Conservation (phyloP, 1,140 invertebrate genomes). For the Anastrepha ludens region DNA sequence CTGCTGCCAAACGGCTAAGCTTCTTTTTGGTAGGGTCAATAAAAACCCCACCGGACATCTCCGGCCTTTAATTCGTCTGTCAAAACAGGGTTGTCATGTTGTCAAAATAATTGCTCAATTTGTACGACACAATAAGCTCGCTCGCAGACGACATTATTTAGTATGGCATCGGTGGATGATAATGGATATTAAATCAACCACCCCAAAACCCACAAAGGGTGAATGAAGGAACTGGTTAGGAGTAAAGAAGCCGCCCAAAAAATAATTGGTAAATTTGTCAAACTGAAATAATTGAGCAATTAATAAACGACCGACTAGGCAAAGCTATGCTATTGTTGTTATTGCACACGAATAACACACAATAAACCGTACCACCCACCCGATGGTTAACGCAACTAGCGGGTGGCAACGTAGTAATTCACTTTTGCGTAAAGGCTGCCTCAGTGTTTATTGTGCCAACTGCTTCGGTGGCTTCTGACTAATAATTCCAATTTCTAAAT, state of each 20-base stretch:
- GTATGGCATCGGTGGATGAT: background rate
- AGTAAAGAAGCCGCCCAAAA: background rate
- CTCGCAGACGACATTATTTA: background rate
- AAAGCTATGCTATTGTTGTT: background rate
- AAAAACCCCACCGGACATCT: background rate
- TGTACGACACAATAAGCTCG: background rate
- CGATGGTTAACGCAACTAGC: background rate
- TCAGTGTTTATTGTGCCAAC: background rate
- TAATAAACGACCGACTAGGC: background rate
- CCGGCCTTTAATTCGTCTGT: background rate
- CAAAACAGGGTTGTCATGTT: conserved; percentile 29
- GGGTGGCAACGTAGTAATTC: background rate
- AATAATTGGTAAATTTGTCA: conserved; percentile 14
- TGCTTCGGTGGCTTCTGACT: background rate
- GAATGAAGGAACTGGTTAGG: background rate
- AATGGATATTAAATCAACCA: conserved; percentile 20
- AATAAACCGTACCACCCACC: background rate
- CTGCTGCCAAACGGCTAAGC: background rate
- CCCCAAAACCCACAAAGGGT: background rate
- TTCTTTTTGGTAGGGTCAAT: background rate
- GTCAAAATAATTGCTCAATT: conserved; percentile 37
- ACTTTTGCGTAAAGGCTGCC: too few species aligned
- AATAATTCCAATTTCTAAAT: background rate
- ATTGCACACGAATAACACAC: background rate
- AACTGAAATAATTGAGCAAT: conserved; percentile 19